Evolutionary conservation across 2,797 vertebrate genomes (phyloP), one percentile per base, ranked within the genome.

Genomic region (Spondyliosoma cantharus): DNA sequence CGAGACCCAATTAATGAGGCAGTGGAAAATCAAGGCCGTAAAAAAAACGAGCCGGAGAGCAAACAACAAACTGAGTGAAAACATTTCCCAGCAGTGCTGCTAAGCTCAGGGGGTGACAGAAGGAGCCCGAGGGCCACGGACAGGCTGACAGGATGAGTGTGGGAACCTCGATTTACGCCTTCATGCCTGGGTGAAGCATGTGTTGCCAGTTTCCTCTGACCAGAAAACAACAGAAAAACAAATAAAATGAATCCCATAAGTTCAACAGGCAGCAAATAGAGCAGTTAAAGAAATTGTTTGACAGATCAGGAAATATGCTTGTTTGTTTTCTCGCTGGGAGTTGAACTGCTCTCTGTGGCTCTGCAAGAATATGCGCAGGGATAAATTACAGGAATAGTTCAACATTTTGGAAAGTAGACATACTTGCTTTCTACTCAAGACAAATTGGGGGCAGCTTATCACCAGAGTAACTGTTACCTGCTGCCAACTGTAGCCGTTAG

Each of bases 21-120:
- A n/a, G 48, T 50, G 71, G 74, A 90, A 91, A 90, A 86, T 79
- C 37, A 81, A 59, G 64, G 77, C 64, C 6, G 24, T 91, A 84
- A 92, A 90, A 87, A 59, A 89, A 86, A 60, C 1, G 37, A 77
- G 56, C 67, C 46, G n/a, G 52, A 64, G 27, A 12, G 62, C n/a
- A 64, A 87, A 89, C 62, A 81, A 82, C 77, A 75, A 80, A 81
- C 60, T 69, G 71, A 53, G 59, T 67, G 45, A 80, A 86, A 86
- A 75, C 54, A 58, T 83, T 83, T 90, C 71, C 79, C 81, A 72
- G 75, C 78, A 70, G 56, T 45, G 66, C 58, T 77, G 64, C 68
- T 70, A 45, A 83, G 67, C 52, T 84, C 48, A 68, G 71, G 87
- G 76, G 52, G 62, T 84, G 82, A 84, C 72, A 82, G 84, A 59